Conservation (phyloP, 2,113 vertebrate genomes). For the Climacteris rufus region DNA sequence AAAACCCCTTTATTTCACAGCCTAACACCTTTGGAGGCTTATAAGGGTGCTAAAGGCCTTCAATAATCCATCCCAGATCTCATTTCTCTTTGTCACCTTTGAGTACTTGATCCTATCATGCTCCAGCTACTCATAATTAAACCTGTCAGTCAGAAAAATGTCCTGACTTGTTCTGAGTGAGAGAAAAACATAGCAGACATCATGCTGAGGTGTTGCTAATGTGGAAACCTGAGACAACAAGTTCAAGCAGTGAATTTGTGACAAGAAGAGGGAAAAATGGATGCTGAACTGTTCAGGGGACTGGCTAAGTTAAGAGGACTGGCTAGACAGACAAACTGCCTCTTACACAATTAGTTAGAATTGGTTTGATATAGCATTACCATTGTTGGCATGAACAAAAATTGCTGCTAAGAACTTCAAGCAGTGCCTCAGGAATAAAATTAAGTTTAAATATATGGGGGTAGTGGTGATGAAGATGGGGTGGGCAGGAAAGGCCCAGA, state of each 20-base stretch:
- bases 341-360: background rate
- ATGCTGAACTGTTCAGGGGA: background rate
- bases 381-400: background rate
- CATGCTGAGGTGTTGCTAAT: background rate
- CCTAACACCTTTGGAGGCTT: background rate
- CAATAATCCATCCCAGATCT: background rate
- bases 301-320: background rate
- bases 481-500: background rate
- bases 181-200: background rate
- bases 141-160: background rate
- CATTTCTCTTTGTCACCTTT: constrained; percentile 13
- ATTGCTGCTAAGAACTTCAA: background rate
- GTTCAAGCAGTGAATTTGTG: background rate
- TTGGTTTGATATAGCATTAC: background rate
- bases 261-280: background rate
- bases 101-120: background rate
- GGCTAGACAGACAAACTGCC: background rate
- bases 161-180: background rate
- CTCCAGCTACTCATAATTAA: constrained; percentile 40
- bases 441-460: background rate
- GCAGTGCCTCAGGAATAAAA: background rate
- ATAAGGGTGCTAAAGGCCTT: background rate
- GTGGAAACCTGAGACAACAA: background rate
- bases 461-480: background rate
- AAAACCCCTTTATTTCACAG: background rate